Evolutionary conservation across 2,113 vertebrate genomes (phyloP).

Genomic region (Stegastes partitus): DNA sequence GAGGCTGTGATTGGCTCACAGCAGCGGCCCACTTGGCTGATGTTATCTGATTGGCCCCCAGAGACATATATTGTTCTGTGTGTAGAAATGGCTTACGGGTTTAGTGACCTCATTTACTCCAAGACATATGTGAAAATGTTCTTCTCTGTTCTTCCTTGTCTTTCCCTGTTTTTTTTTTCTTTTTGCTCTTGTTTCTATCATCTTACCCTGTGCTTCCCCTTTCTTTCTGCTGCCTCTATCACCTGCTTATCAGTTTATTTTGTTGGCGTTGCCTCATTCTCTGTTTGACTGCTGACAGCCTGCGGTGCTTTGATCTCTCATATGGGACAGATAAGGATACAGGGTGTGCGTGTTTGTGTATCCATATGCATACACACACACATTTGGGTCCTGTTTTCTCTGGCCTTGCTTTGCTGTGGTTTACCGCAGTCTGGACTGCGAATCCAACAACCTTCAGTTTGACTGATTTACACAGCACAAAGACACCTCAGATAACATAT

Average conservation of each 20-base stretch:
- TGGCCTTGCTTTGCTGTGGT: conserved; percentile 50
- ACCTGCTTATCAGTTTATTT: conserved; percentile 64
- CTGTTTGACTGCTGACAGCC: conserved; percentile 59
- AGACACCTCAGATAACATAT: conserved; percentile 45
- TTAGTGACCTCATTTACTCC: conserved; percentile 64
- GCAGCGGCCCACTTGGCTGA: conserved; percentile 48
- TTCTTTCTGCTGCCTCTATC: conserved; percentile 31
- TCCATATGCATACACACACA: conserved; percentile 13
- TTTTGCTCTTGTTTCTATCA: conserved; percentile 12
- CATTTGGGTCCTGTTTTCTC: conserved; percentile 12
- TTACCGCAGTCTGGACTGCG: conserved; percentile 58
- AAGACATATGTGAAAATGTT: conserved; percentile 51
- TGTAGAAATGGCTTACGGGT: conserved; percentile 52
- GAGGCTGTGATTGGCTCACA: conserved; percentile 65
- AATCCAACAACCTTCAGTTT: conserved; percentile 59
- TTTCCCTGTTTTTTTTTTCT: background rate
- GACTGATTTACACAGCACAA: conserved; percentile 48
- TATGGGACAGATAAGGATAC: conserved; percentile 71
- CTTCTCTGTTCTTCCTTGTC: background rate
- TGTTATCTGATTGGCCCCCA: conserved; percentile 73
- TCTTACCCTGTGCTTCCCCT: conserved; percentile 7
- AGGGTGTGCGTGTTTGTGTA: conserved; percentile 32
- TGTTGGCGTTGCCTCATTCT: conserved; percentile 56
- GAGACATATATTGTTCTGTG: conserved; percentile 61
- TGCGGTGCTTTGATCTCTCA: conserved; percentile 74